Evolutionary conservation across 2,888 invertebrate genomes (phyloP), one percentile per base, ranked within the genome.

Genomic region (Crocallis elinguaria): DNA sequence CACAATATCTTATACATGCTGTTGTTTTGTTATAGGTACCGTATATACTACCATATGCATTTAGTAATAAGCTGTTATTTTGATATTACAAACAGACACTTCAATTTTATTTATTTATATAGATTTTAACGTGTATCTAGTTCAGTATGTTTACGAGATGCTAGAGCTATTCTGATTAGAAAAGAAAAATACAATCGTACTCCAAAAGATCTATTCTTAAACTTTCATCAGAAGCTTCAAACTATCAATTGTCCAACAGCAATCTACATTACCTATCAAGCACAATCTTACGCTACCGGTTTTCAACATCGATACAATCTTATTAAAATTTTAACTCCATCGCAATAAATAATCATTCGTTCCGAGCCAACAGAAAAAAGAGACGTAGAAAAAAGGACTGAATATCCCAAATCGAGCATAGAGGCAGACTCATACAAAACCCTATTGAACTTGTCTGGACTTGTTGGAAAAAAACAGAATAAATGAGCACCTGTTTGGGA

Each of bases 401-500:
- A 77, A 79, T 73, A 73, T 66, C 74, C 75, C 73, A 77, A 84
- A 79, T 80, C 74, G 74, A 76, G 71, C 67, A 73, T 79, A 78
- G 79, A 66, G 75, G 76, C 74, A 74, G 79, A 66, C 75, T 67
- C 75, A 77, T 76, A 84, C 80, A 84, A 81, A 80, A 72, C 77
- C 67, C 76, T 82, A 84, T 82, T 83, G 83, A 82, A 83, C 88
- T 79, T 86, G 88, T 88, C 79, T 77, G 78, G 79, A 87, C 87
- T 67, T 84, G 88, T 82, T 75, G 45, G 49, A 38, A 53, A 54
- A 53, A 54, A 54, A 48, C 16, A 37, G 32, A 39, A 42, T 61
- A 69, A 70, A 61, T 62, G 58, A 68, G 72, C 87, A 87, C 88
- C 86, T 88, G 88, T 84, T 81, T 75, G 64, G 74, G 71, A 70